Conservation (phyloP, 2,888 invertebrate genomes). For the Drosophila antonietae region DNA sequence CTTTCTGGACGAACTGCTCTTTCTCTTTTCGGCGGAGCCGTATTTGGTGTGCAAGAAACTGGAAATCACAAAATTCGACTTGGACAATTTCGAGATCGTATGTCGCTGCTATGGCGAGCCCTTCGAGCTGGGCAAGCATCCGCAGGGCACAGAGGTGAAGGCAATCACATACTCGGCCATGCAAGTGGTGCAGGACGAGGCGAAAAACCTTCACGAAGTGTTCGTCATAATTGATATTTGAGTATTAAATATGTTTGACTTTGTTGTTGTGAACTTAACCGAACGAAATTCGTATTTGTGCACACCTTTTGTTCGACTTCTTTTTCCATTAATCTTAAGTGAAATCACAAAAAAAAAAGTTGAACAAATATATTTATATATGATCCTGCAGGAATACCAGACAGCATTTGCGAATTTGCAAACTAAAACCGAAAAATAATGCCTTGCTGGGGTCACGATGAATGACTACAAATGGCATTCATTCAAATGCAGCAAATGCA, state of each 20-base stretch:
- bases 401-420: constrained; percentile 54
- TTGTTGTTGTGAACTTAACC: constrained; percentile 23
- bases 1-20: constrained; percentile 97
- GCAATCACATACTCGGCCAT: constrained; percentile 99
- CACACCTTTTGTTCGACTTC: constrained; percentile 54
- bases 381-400: constrained; percentile 33
- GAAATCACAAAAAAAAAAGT: constrained; percentile 60
- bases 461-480: constrained; percentile 69
- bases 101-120: constrained; percentile 96
- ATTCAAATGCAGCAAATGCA: constrained; percentile 48
- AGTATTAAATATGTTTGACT: constrained; percentile 28
- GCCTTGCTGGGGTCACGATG: constrained; percentile 35
- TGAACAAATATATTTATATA: constrained; percentile 8
- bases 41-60: constrained; percentile 94
- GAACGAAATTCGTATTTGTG: constrained; percentile 44
- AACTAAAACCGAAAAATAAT: constrained; percentile 58
- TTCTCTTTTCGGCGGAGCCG: constrained; percentile 96
- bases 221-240: constrained; percentile 99
- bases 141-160: constrained; percentile 99
- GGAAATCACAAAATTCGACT: constrained; percentile 94
- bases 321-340: constrained; percentile 71
- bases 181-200: constrained; percentile 93
- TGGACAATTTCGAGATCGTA: constrained; percentile 92
- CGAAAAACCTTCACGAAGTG: constrained; percentile 91
- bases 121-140: constrained; percentile 96